Evolutionary conservation across 37 sponge, comb jelly and placozoan species (phyloP), one percentile per base, ranked within the genome.

Genomic region (Axinella damicornis): DNA sequence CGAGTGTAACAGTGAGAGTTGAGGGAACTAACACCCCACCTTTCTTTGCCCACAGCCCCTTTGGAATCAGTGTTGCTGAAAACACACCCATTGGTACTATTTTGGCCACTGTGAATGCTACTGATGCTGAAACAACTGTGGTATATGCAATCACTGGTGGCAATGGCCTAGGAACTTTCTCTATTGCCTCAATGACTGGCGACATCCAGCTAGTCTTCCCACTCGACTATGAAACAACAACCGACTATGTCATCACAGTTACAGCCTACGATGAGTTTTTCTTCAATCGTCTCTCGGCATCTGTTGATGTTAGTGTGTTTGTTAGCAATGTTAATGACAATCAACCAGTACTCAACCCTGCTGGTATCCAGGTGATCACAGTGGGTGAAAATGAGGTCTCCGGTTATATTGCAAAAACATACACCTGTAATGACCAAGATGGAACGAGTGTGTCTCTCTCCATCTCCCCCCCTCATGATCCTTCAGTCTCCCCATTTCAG

Each of bases 111-210:
- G 86, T 91, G 5, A 58, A 62, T 70, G 91, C 91, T 28, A 76
- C 71, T 33, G 86, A 85, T 70, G 53, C 35, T 41, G 86, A 81
- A 54, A 55, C 62, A 31, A 76, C 1, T 59, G 75, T 59, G 18
- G 28, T 63, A 18, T 93, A 93, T 54, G 65, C 69, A 6, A 81
- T 93, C 16, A 80, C 85, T 40, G 84, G 80, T 31, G 94, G 94
- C 14, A 93, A 69, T 61, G 74, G 81, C 5, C 57, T 35, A 12
- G 85, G 74, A 11, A 77, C 61, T 9, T 93, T 93, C 66, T 27
- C 31, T 2, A 64, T 92, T 56, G 69, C 86, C 57, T 35, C 57
- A 25, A 36, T 6, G 60, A 87, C 83, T 55, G 92, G 92, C 1
- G 69, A 57, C 12, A 61, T 92, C 13, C 65, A 39, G 19, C 86